Base-by-base conservation (phyloP, 2,888 invertebrate species). In the Leptinotarsa peninsularis region DNA sequence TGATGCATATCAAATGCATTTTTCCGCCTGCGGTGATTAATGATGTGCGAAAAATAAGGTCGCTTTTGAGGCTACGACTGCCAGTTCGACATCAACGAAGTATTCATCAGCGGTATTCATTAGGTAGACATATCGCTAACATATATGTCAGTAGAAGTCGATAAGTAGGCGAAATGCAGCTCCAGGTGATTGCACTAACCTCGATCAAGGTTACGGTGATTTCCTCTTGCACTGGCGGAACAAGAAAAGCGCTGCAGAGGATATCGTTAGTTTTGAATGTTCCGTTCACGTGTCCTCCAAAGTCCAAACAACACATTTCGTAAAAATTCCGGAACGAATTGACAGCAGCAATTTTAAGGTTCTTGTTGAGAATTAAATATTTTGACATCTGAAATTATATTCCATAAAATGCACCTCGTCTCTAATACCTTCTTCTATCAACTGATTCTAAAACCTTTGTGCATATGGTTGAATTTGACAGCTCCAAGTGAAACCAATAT, bases 181-280 rank as follows among this genome's bases (percentile, higher is more conserved):
- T 85, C 82, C 86, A 83, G 86, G 86, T 87, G 86, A 86, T 81
- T 85, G 86, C 86, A 86, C 84, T 87, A 85, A 87, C 87, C 87
- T 87, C 87, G 82, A 86, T 87, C 87, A 87, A 87, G 87, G 87
- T 86, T 86, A 87, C 82, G 79, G 81, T 78, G 82, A 84, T 83
- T 85, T 86, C 83, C 84, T 84, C 83, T 81, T 85, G 82, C 83
- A 76, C 77, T 50, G 70, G 77, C 75, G 73, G 70, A 66, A 49
- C 72, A 2, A 50, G 17, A 49, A 17, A 15, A 15, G 49, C 17
- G 54, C 15, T 56, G 4, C n/a, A 5, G 68, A 23, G 33, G 52
- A 17, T 23, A 21, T 23, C 27, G 43, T 43, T 43, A 0, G 43
- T 43, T 43, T 43, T 33, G 2, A 33, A 7, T 33, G 7, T 33